These are phyloP conservation scores for Aromia moschata DNA, from an alignment of 2,888 invertebrate species.

Conservation along the genomic window DNA sequence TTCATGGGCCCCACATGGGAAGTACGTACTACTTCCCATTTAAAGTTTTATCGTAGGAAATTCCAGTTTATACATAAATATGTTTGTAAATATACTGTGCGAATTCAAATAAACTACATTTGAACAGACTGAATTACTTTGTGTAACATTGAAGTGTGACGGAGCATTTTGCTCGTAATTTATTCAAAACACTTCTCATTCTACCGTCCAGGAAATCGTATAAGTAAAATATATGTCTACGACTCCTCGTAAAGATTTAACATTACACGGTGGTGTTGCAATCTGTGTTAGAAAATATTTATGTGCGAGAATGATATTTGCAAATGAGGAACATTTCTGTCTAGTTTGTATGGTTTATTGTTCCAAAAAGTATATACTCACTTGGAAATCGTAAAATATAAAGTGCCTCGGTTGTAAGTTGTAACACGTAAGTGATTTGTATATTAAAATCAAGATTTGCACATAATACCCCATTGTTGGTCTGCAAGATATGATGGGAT, in stretches of 20 bases:
- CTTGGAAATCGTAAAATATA: slow-evolving; percentile 1
- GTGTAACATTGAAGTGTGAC: background rate
- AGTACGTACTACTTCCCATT: too few species aligned
- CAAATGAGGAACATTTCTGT: slow-evolving; percentile 11
- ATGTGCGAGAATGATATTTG: slow-evolving; percentile 9
- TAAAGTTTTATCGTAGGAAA: too few species aligned
- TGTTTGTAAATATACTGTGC: too few species aligned
- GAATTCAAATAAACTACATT: background rate
- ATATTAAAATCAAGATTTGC: background rate
- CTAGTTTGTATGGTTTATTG: slow-evolving; percentile 9
- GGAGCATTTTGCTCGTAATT: background rate
- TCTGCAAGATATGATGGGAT: background rate
- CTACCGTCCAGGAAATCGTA: background rate
- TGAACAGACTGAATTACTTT: background rate
- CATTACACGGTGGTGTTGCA: background rate
- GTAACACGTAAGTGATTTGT: background rate
- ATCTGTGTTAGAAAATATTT: background rate
- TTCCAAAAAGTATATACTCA: slow-evolving; percentile 12
- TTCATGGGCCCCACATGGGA: too few species aligned
- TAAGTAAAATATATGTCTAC: background rate
- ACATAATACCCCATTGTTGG: background rate
- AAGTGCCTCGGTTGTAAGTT: slow-evolving; percentile 6
- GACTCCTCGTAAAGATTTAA: slow-evolving; percentile 4
- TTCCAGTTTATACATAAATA: too few species aligned
- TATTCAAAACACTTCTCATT: background rate